Evolutionary conservation across 1,140 invertebrate genomes (phyloP).

Genomic region (Oryzaephilus surinamensis): DNA sequence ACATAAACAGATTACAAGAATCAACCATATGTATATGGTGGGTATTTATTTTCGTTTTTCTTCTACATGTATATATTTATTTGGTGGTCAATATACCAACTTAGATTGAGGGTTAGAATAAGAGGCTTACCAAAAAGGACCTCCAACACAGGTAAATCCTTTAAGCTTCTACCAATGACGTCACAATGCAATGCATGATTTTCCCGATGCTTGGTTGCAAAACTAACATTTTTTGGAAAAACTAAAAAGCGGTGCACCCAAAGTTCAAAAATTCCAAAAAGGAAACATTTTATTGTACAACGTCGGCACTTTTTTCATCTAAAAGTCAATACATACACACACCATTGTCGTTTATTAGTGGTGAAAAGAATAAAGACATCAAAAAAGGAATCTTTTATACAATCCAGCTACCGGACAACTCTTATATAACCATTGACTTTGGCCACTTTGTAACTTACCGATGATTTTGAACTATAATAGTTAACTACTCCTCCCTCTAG

Average conservation of each 20-base stretch:
- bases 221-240: not conserved
- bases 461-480: no score
- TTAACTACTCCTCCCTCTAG: constrained; percentile 8
- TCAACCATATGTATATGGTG: constrained; percentile 2
- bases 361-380: constrained; percentile 9
- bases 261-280: no score
- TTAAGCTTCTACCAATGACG: constrained; percentile 5
- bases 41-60: no score
- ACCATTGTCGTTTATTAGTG: constrained; percentile 6
- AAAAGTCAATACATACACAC: constrained; percentile 9
- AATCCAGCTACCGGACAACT: no score
- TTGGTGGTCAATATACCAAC: not conserved
- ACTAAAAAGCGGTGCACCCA: not conserved
- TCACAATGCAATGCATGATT: not conserved
- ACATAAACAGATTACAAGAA: constrained; percentile 7
- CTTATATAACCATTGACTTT: constrained; percentile 3
- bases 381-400: no score
- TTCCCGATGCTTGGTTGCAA: not conserved
- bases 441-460: constrained; percentile 6
- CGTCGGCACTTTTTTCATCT: no score
- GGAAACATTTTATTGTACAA: no score
- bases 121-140: constrained; percentile 5
- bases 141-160: constrained; percentile 3
- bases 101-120: constrained; percentile 2
- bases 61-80: no score